Conservation (phyloP, 2,888 invertebrate species). For the Diplolepis rosae region DNA sequence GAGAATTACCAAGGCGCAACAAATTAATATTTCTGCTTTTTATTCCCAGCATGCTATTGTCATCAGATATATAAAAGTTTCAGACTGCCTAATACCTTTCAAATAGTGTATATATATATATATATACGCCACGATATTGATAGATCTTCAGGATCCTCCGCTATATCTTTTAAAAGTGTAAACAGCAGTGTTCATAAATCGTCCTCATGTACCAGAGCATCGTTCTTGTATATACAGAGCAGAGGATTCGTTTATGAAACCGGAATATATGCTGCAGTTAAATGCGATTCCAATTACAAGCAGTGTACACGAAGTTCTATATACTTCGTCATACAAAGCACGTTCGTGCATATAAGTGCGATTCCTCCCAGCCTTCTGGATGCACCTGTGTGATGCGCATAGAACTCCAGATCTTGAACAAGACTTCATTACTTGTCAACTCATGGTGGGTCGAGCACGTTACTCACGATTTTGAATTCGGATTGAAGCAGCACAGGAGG, state of each 20-base stretch:
- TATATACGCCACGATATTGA: background rate
- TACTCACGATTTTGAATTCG: conserved; percentile 26
- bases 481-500: conserved; percentile 20
- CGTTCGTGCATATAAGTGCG: conserved; percentile 28
- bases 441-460: conserved; percentile 26
- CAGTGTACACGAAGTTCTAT: conserved; percentile 7
- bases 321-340: conserved; percentile 26
- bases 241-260: conserved; percentile 23
- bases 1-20: background rate
- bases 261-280: conserved; percentile 22
- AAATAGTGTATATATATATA: background rate
- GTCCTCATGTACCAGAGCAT: conserved; percentile 5
- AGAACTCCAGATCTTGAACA: conserved; percentile 20
- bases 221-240: conserved; percentile 2
- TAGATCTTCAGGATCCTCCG: background rate
- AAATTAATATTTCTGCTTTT: conserved; percentile 4
- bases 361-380: conserved; percentile 13
- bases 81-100: background rate
- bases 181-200: conserved; percentile 10
- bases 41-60: background rate
- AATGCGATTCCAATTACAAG: conserved; percentile 26
- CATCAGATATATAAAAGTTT: background rate
- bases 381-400: conserved; percentile 28
- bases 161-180: background rate
- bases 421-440: conserved; percentile 30